These are phyloP conservation scores for Panorpa germanica DNA, from an alignment of 2,888 invertebrate species.

Conservation along the genomic window DNA sequence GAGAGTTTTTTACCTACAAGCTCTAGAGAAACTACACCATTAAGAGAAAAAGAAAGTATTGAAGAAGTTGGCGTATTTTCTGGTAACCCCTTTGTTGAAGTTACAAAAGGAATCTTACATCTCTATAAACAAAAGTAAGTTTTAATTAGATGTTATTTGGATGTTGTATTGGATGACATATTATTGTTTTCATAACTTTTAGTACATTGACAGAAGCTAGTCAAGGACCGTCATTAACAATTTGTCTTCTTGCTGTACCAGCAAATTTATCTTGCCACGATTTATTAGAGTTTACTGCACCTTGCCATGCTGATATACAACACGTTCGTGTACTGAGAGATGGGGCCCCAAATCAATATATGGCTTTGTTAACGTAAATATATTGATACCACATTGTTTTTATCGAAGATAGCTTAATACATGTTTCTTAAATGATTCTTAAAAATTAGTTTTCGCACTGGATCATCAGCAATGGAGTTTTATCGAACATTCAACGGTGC, in stretches of 20 bases:
- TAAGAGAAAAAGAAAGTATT: conserved; percentile 16
- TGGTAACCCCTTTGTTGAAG: conserved; percentile 94
- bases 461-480: conserved; percentile 76
- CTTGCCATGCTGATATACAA: conserved; percentile 76
- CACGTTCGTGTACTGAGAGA: conserved; percentile 83
- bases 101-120: conserved; percentile 91
- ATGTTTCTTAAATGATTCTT: conserved; percentile 11
- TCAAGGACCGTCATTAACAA: conserved; percentile 55
- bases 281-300: conserved; percentile 81
- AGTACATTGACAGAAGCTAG: conserved; percentile 58
- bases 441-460: conserved; percentile 44
- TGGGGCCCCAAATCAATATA: conserved; percentile 89
- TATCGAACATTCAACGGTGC: conserved; percentile 84
- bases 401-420: too few relatives aligned
- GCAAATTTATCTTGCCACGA: conserved; percentile 85
- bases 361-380: conserved; percentile 79
- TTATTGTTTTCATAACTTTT: too few relatives aligned
- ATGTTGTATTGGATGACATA: conserved; percentile 1
- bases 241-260: conserved; percentile 81
- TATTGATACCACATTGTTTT: neutral
- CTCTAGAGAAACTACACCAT: conserved; percentile 33
- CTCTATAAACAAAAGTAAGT: conserved; percentile 90
- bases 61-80: conserved; percentile 66
- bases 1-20: conserved; percentile 37
- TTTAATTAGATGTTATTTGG: conserved; percentile 5